Evolutionary conservation across 2,888 invertebrate genomes (phyloP).

Genomic region (Limnephilus marmoratus): DNA sequence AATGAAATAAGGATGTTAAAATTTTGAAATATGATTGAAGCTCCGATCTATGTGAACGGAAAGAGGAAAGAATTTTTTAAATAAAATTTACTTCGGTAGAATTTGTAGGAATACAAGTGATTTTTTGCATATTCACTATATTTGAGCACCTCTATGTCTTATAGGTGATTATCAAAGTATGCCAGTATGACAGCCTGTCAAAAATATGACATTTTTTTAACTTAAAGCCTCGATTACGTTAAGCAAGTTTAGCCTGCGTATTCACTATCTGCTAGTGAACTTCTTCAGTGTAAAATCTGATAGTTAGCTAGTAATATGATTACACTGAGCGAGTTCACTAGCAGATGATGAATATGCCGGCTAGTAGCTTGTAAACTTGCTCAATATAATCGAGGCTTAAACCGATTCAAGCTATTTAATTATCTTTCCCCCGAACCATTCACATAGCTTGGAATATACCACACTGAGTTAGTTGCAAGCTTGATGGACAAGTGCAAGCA

Average conservation of each 20-base stretch:
- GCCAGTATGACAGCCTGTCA: not conserved
- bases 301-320: no score
- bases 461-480: constrained; percentile 38
- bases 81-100: not conserved
- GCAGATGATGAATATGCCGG: no score
- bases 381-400: no score
- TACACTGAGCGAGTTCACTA: no score
- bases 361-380: no score
- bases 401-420: not conserved
- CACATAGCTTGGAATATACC: not conserved
- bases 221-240: no score
- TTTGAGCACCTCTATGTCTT: not conserved
- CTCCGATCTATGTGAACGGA: not conserved
- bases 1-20: not conserved
- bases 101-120: not conserved
- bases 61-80: not conserved
- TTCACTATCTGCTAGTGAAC: no score
- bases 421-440: not conserved
- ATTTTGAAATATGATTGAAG: not conserved
- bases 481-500: not conserved
- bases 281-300: no score
- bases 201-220: not conserved
- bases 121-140: not conserved
- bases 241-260: no score
- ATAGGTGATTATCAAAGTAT: not conserved